A percentile compares a stretch with the other conserved stretches of the same genome.
Evolutionary conservation across 2,888 invertebrate genomes (phyloP).

Genomic region (Athalia cordata): DNA sequence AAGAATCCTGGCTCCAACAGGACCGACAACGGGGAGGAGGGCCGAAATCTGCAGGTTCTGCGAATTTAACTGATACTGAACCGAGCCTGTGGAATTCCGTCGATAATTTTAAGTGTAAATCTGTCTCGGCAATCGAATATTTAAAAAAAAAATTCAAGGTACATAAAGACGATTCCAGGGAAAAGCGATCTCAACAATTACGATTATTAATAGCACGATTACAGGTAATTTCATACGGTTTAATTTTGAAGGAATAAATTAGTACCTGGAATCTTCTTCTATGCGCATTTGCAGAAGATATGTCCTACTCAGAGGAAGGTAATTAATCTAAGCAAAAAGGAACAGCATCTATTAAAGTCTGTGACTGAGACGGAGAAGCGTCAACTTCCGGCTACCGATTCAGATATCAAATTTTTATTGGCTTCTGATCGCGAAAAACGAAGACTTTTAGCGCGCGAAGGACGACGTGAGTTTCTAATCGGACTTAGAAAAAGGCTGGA

Average conservation of each 20-base stretch:
- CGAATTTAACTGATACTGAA: not conserved
- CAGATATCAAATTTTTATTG: constrained; percentile 26
- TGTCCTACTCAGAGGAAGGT: constrained; percentile 32
- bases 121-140: constrained; percentile 20
- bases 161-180: constrained; percentile 3
- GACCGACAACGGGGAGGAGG: constrained; percentile 32
- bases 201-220: not conserved
- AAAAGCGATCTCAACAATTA: constrained; percentile 14
- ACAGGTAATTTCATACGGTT: constrained; percentile 2
- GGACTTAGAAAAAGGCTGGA: constrained; percentile 36
- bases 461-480: constrained; percentile 35
- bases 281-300: constrained; percentile 26
- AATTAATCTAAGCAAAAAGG: constrained; percentile 23
- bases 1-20: constrained; percentile 35
- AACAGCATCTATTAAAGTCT: constrained; percentile 17
- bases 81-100: constrained; percentile 18
- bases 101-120: not conserved
- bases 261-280: not conserved
- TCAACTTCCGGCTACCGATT: constrained; percentile 15
- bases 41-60: constrained; percentile 1
- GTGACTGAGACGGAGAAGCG: not conserved
- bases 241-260: not conserved
- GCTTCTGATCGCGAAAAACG: constrained; percentile 29
- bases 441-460: constrained; percentile 22
- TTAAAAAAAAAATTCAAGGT: not conserved